A percentile compares a stretch with the other conserved stretches of the same genome.
Evolutionary conservation across 2,888 invertebrate genomes (phyloP).

Genomic region (Scrobipalpa costella): DNA sequence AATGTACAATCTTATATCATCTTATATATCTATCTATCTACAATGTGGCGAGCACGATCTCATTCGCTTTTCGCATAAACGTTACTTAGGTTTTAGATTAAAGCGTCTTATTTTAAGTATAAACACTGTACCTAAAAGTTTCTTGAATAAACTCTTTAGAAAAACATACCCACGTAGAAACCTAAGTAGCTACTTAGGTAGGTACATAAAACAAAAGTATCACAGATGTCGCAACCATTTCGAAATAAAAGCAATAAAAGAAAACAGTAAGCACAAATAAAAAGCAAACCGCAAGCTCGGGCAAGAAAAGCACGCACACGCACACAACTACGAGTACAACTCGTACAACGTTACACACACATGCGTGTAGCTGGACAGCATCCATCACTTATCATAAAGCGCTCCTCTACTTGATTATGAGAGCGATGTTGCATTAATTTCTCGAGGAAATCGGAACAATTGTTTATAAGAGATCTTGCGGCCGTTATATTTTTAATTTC

Average conservation of each 20-base stretch:
- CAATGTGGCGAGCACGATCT: too few species aligned
- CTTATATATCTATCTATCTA: too few species aligned
- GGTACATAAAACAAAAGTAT: neutral
- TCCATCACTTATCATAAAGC: slow-evolving; percentile 42
- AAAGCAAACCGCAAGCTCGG: slow-evolving; percentile 14
- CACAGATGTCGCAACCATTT: too few species aligned
- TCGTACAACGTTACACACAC: neutral
- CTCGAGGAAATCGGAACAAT: slow-evolving; percentile 62
- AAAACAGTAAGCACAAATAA: neutral
- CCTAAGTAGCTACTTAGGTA: too few species aligned
- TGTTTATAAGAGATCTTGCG: slow-evolving; percentile 60
- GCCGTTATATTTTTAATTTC: slow-evolving; percentile 72
- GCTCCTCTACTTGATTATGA: slow-evolving; percentile 52
- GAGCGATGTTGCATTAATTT: slow-evolving; percentile 62
- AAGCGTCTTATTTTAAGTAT: too few species aligned
- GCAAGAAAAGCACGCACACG: slow-evolving; percentile 15
- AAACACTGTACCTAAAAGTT: too few species aligned
- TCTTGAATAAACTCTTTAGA: too few species aligned
- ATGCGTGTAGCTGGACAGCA: slow-evolving; percentile 17
- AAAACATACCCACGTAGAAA: too few species aligned
- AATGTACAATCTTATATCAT: too few species aligned
- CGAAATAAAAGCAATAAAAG: neutral
- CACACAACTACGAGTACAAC: neutral
- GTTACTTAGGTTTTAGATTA: too few species aligned
- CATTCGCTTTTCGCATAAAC: too few species aligned